These are phyloP conservation scores for Heterocephalus glaber DNA, from an alignment of 2,113 vertebrate species.

Conservation along the genomic window DNA sequence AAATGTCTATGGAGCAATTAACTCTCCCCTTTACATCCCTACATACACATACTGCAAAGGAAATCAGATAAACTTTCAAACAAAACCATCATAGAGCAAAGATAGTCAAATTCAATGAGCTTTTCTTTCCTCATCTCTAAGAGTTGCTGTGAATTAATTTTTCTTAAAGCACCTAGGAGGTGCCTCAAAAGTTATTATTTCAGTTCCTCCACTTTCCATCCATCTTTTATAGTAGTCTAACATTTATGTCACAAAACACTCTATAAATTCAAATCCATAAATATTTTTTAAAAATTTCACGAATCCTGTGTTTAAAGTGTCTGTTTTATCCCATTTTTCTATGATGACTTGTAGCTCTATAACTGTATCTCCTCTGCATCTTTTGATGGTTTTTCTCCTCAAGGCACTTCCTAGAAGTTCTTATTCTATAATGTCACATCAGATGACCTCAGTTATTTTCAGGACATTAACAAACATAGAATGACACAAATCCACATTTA, in stretches of 20 bases:
- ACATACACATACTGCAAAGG: background rate
- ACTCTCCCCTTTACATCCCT: background rate
- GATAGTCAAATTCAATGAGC: background rate
- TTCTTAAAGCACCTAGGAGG: background rate
- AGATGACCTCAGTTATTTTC: background rate
- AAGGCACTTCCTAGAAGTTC: background rate
- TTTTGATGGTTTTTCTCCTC: constrained; percentile 6
- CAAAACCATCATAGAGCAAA: background rate
- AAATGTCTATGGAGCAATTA: background rate
- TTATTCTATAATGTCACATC: background rate
- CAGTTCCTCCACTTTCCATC: background rate
- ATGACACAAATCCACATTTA: background rate
- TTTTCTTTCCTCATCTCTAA: background rate
- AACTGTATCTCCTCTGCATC: background rate
- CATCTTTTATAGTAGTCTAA: background rate
- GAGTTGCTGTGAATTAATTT: background rate
- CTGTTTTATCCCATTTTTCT: background rate
- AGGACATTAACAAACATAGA: background rate
- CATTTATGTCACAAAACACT: background rate
- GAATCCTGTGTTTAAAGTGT: background rate
- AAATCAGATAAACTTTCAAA: background rate
- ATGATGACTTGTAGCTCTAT: background rate
- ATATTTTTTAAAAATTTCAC: background rate
- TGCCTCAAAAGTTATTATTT: background rate
- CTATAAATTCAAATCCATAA: background rate